phyloP scores from a whole-genome alignment of 2,797 vertebrate genomes.

The Acanthurus lineatus region DNA sequence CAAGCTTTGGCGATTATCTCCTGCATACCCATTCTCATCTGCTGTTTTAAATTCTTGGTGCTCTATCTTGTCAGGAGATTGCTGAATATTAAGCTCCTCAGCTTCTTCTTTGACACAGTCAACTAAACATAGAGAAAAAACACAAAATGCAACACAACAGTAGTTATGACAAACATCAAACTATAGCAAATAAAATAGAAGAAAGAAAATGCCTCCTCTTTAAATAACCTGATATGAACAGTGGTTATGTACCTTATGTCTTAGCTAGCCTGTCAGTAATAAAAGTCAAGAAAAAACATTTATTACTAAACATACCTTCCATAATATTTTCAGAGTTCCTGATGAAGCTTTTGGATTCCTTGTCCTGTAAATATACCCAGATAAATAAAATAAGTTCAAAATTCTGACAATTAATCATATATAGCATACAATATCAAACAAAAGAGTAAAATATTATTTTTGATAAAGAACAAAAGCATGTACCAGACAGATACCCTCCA shows the following conservation, averaged over 20 bases:
- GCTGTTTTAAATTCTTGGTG: constrained; percentile 69
- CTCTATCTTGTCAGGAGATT: constrained; percentile 64
- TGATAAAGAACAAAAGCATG: constrained; percentile 29
- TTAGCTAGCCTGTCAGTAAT: no score
- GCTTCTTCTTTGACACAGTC: constrained; percentile 69
- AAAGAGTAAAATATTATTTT: neutral
- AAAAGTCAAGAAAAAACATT: no score
- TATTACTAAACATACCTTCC: constrained; percentile 74
- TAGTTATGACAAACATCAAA: constrained; percentile 27
- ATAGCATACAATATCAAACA: neutral
- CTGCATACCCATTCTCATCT: constrained; percentile 82
- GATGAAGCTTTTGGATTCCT: constrained; percentile 85
- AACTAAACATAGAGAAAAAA: constrained; percentile 59
- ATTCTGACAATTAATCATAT: neutral
- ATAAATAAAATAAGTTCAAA: neutral
- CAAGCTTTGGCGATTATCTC: constrained; percentile 81
- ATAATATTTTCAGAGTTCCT: constrained; percentile 81
- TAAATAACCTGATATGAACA: no score
- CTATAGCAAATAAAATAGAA: neutral
- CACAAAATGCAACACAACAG: neutral
- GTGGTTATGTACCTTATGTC: no score
- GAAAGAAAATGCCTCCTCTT: no score
- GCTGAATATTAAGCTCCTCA: constrained; percentile 66
- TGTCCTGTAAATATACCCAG: constrained; percentile 78
- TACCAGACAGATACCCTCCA: constrained; percentile 89